These are phyloP conservation scores for Myodes glareolus DNA, from an alignment of 2,113 vertebrate species.

Conservation along the genomic window DNA sequence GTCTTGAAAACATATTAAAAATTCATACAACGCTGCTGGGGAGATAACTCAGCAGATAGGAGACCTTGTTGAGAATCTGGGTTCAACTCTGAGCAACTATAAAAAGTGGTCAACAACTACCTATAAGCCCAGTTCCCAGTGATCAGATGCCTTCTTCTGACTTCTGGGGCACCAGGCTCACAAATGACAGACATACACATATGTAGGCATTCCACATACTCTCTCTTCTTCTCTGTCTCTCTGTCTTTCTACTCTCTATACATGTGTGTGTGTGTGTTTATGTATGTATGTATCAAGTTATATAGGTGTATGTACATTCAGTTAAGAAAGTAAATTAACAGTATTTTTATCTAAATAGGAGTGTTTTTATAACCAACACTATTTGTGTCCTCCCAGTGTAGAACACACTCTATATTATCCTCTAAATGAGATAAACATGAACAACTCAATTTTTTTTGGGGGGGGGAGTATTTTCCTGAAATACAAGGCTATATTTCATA, in stretches of 20 bases:
- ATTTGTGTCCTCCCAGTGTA: constrained; percentile 33
- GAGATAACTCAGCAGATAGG: background rate
- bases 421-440: background rate
- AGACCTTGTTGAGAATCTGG: background rate
- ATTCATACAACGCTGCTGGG: background rate
- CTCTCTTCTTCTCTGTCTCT: background rate
- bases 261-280: background rate
- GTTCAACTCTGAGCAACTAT: background rate
- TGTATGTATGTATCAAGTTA: background rate
- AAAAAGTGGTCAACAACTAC: background rate
- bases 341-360: constrained; percentile 44
- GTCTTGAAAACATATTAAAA: constrained; percentile 22
- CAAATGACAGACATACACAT: background rate
- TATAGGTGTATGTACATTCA: background rate
- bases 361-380: constrained; percentile 51
- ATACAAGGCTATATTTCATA: background rate
- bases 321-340: constrained; percentile 60
- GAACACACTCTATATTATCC: constrained; percentile 4
- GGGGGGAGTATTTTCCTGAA: background rate
- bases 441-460: background rate
- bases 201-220: background rate
- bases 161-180: background rate
- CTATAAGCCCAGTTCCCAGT: background rate
- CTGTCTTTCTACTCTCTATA: background rate
- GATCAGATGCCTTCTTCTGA: background rate